Evolutionary conservation across 1,140 invertebrate species (phyloP), one percentile per base, ranked within the genome.

Genomic region (Daktulosphaira vitifoliae): DNA sequence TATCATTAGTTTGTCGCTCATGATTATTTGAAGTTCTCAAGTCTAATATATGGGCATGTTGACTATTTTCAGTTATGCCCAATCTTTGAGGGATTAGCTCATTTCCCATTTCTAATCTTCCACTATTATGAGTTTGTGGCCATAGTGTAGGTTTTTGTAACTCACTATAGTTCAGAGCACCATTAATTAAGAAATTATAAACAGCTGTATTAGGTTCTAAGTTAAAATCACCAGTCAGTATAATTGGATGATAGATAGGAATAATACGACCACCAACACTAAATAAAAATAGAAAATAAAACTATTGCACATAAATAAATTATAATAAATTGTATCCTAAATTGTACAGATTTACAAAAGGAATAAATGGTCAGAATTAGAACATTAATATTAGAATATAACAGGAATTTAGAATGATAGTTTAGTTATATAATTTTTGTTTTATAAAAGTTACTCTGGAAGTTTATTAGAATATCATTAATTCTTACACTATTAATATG

Each of bases 151-250:
- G 26, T 68, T 39, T 38, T 72, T 70, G 11, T 79, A 72, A 62
- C 77, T 42, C 75, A 56, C 37, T 71, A 70, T 82, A 86, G 68
- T 81, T 73, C 5, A 90, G 75, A 42, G 75, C 71, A 18, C 89
- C 89, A n/a, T 77, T 76, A 0, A 78, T 80, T 46, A 94, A 74
- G 49, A 92, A 83, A 52, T 83, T 75, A 69, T 90, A 85, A 0
- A 94, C 80, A 4, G 81, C 77, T 38, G 84, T 85, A 44, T 83
- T 72, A 0, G 88, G 85, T 67, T 81, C 76, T 6, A 86, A 82
- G 76, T 98, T 98, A 53, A 96, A 88, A 75, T 98, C 94, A 0
- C 94, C 94, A 9, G 88, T 87, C 49, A 96, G 65, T 65, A 97
- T 83, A 2, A 90, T 80, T 0, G 93, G 92, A 50, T 84, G 73